Base-by-base conservation (phyloP, 2,113 vertebrate genomes). In the Arothron firmamentum region DNA sequence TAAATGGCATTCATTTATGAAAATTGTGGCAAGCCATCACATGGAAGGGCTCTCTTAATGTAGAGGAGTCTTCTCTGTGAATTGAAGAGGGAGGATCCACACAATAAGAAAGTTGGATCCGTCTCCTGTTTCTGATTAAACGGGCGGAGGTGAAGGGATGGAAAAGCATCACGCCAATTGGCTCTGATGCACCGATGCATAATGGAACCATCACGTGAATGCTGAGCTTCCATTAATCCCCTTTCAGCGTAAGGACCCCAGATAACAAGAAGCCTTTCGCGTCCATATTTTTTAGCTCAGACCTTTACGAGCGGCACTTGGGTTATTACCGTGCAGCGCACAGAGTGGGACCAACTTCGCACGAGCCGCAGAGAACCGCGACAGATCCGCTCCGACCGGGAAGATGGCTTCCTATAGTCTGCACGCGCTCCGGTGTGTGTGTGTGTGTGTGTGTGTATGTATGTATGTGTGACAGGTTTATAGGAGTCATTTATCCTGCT, bases 401-500 rank as follows among this genome's bases (percentile, higher is more conserved):
- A 57, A 85, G 75, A 86, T 73, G 81, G 79, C 74, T 82, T 88
- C 87, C 83, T 83, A 79, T 62, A 83, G 85, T 88, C 84, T 70
- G 75, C 63, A 61, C 83, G 85, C 71, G 75, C 78, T 58, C 73
- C 52, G 47, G 64, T 57, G 65, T 79, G 78, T 85, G 82, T 79
- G 81, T 68, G 34, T 81, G 81, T n/a, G n/a, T n/a, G n/a, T n/a
- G n/a, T n/a, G n/a, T 79, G 78, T 85, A 81, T 79, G 81, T 84
- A 83, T 80, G 31, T 78, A 83, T 76, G 80, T 81, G 79, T 84
- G 86, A 87, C 83, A 88, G 86, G 82, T 88, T 89, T 88, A 88
- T 86, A 84, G 83, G 82, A 86, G 86, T 88, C 83, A 88, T 89
- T 87, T 88, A 88, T 89, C 88, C 86, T 89, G 88, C 85, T 89